Evolutionary conservation across 2,888 invertebrate genomes (phyloP).

Genomic region (Rhagonycha lutea): DNA sequence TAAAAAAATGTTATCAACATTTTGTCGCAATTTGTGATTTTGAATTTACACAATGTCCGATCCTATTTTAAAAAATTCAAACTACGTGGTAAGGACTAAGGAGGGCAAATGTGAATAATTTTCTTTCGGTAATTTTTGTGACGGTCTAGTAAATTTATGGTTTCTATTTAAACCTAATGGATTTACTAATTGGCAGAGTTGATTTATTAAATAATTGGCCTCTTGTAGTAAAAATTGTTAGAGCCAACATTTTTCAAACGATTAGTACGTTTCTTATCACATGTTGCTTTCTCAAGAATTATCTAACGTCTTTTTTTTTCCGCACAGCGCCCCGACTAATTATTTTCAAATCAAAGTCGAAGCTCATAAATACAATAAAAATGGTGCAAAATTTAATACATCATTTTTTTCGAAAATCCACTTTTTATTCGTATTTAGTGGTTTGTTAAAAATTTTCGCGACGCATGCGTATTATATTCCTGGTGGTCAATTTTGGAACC

Average conservation of each 20-base stretch:
- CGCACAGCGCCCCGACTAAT: neutral
- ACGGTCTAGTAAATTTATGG: neutral
- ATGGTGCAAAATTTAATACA: neutral
- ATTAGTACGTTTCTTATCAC: conserved; percentile 6
- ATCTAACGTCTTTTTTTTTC: neutral
- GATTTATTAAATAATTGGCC: conserved; percentile 1
- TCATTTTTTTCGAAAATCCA: neutral
- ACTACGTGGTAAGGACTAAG: neutral
- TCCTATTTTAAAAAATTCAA: neutral
- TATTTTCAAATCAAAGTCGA: neutral
- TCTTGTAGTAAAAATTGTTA: neutral
- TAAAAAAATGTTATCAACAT: neutral
- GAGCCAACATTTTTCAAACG: neutral
- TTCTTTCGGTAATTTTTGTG: neutral
- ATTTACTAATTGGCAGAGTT: neutral
- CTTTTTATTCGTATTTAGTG: neutral
- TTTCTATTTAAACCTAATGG: neutral
- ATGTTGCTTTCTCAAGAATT: conserved; percentile 2
- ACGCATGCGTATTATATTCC: conserved; percentile 43
- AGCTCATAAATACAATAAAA: neutral
- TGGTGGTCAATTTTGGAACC: conserved; percentile 49
- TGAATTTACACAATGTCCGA: neutral
- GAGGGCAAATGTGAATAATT: neutral
- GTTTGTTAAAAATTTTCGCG: neutral
- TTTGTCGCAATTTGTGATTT: neutral